These are phyloP conservation scores for Pocillopora meandrina DNA, from an alignment of 92 coral and sea anemone genomes.

Conservation along the genomic window DNA sequence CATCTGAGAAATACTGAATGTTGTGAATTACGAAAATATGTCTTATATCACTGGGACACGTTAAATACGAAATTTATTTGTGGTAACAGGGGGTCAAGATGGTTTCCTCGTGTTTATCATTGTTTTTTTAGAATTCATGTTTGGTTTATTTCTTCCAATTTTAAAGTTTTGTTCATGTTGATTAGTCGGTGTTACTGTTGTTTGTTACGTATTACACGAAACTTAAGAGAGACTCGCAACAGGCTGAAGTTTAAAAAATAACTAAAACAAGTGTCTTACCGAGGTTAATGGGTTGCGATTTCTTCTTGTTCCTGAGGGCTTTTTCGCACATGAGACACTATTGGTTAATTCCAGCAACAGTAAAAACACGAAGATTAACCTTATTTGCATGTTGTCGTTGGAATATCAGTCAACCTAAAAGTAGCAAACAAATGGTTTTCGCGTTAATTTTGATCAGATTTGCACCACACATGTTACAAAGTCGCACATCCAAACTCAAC, in stretches of 20 bases:
- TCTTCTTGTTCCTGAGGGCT: conserved; percentile 2
- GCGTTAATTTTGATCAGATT: conserved; percentile 4
- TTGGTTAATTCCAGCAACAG: conserved; percentile 34
- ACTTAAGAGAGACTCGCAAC: neutral
- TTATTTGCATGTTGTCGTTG: conserved; percentile 12
- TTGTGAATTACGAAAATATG: neutral
- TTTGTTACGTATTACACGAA: neutral
- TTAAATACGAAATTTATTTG: conserved; percentile 16
- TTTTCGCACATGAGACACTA: conserved; percentile 19
- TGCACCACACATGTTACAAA: neutral
- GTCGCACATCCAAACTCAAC: neutral
- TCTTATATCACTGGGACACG: conserved; percentile 7
- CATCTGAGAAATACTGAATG: no score
- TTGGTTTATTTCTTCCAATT: neutral
- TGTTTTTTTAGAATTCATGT: neutral
- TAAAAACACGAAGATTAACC: neutral
- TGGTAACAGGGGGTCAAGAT: conserved; percentile 24
- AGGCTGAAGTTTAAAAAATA: no score
- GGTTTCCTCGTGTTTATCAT: neutral
- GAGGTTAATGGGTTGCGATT: conserved; percentile 10
- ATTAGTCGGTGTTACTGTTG: neutral
- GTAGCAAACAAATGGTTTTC: conserved; percentile 10
- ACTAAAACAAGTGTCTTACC: conserved; percentile 17
- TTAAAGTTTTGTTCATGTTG: neutral
- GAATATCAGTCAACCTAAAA: neutral